These are phyloP conservation scores for Corynorhinus townsendii DNA, from an alignment of 2,113 vertebrate genomes.

Conservation along the genomic window DNA sequence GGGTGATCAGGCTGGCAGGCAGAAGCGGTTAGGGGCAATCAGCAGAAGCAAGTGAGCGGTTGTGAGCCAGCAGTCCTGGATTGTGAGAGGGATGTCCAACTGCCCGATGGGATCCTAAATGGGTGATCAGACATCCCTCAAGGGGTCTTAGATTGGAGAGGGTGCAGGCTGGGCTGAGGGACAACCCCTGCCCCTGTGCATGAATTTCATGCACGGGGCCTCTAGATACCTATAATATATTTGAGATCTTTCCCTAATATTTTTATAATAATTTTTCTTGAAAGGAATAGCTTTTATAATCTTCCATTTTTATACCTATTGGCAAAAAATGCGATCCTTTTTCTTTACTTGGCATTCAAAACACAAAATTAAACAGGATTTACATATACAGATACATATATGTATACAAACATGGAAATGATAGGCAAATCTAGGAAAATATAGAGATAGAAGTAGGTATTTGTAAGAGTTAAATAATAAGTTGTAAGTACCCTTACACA, in stretches of 20 bases:
- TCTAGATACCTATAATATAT: neutral
- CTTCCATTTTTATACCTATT: neutral
- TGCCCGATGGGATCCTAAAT: too few relatives aligned
- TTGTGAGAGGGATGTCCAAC: too few relatives aligned
- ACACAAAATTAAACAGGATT: neutral
- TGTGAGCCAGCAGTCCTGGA: too few relatives aligned
- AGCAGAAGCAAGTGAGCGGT: too few relatives aligned
- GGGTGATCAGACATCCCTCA: too few relatives aligned
- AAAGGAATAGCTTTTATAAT: neutral
- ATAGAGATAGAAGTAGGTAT: neutral
- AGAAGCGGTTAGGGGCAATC: too few relatives aligned
- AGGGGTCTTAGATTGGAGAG: too few relatives aligned
- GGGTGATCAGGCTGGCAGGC: too few relatives aligned
- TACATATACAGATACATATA: neutral
- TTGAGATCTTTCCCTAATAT: neutral
- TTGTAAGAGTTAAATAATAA: neutral
- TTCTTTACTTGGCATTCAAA: neutral
- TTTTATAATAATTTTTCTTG: neutral
- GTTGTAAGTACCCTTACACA: neutral
- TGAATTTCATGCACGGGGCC: too few relatives aligned
- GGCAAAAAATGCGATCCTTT: neutral
- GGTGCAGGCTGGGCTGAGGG: too few relatives aligned
- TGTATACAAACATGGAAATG: neutral
- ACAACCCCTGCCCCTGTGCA: too few relatives aligned
- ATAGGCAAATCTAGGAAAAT: neutral